These are phyloP conservation scores for Gasteruption jaculator DNA, from an alignment of 2,888 invertebrate genomes.

Conservation along the genomic window DNA sequence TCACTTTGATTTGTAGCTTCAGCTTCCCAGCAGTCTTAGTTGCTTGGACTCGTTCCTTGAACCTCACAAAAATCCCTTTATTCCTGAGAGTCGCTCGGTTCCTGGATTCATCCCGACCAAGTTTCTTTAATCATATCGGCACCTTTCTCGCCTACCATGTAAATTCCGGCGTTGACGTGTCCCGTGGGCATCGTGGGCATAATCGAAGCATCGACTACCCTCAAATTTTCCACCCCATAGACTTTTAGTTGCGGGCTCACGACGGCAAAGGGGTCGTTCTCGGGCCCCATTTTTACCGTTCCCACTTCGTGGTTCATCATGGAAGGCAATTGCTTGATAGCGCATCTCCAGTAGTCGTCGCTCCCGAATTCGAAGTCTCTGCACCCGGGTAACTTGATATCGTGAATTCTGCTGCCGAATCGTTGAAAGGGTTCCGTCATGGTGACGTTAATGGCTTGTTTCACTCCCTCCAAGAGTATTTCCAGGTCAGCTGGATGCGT, in stretches of 20 bases:
- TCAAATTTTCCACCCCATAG: constrained; percentile 54
- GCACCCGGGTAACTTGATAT: constrained; percentile 58
- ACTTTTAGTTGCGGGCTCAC: constrained; percentile 57
- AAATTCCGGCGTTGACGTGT: constrained; percentile 58
- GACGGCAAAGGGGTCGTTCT: constrained; percentile 54
- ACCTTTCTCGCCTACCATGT: constrained; percentile 62
- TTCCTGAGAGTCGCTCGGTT: too few relatives aligned
- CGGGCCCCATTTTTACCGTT: constrained; percentile 59
- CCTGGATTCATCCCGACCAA: too few relatives aligned
- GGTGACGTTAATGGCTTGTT: constrained; percentile 56
- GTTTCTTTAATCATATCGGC: constrained; percentile 56
- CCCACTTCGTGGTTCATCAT: constrained; percentile 64
- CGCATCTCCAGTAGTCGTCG: constrained; percentile 65
- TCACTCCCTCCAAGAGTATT: constrained; percentile 53
- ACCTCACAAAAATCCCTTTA: too few relatives aligned
- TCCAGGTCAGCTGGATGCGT: constrained; percentile 55
- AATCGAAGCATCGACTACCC: constrained; percentile 59
- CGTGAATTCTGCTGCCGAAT: constrained; percentile 49
- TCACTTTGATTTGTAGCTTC: too few relatives aligned
- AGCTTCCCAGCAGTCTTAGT: too few relatives aligned
- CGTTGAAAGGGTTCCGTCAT: constrained; percentile 52
- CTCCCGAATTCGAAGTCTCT: constrained; percentile 50
- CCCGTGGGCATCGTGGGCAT: constrained; percentile 60
- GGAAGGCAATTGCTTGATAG: constrained; percentile 58
- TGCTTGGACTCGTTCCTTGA: too few relatives aligned